Evolutionary conservation across 2,113 vertebrate species (phyloP).

Genomic region (Eonycteris spelaea): DNA sequence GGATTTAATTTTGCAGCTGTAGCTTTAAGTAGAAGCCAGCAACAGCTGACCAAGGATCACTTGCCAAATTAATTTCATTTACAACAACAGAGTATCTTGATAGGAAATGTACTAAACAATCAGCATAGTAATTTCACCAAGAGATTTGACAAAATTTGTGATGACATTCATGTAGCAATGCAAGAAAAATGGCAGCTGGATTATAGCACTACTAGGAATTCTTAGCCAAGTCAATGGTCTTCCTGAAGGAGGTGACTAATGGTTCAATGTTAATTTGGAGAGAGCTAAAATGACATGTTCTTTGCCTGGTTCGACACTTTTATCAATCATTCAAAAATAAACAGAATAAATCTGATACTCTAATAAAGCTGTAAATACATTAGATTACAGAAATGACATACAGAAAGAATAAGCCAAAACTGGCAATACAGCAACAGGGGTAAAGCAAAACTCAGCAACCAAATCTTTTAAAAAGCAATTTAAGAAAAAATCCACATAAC

Average conservation of each 20-base stretch:
- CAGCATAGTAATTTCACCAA: constrained; percentile 9
- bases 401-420: not conserved
- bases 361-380: not conserved
- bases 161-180: not conserved
- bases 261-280: not conserved
- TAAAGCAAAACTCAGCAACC: constrained; percentile 2
- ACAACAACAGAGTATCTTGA: not conserved
- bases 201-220: not conserved
- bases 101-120: not conserved
- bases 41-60: constrained; percentile 22
- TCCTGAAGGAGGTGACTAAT: not conserved
- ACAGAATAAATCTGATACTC: not conserved
- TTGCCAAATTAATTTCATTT: constrained; percentile 41
- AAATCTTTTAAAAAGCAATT: not conserved
- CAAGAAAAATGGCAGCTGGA: not conserved
- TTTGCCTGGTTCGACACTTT: constrained; percentile 21
- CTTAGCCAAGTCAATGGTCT: not conserved
- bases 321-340: not conserved
- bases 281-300: not conserved
- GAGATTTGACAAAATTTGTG: not conserved
- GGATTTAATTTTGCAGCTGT: not conserved
- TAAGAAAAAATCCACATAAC: not conserved
- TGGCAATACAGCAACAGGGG: not conserved
- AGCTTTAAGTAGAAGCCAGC: not conserved
- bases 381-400: constrained; percentile 17